Evolutionary conservation across 2,797 vertebrate species (phyloP), one percentile per base, ranked within the genome.

Genomic region (Sebastiscus tertius): DNA sequence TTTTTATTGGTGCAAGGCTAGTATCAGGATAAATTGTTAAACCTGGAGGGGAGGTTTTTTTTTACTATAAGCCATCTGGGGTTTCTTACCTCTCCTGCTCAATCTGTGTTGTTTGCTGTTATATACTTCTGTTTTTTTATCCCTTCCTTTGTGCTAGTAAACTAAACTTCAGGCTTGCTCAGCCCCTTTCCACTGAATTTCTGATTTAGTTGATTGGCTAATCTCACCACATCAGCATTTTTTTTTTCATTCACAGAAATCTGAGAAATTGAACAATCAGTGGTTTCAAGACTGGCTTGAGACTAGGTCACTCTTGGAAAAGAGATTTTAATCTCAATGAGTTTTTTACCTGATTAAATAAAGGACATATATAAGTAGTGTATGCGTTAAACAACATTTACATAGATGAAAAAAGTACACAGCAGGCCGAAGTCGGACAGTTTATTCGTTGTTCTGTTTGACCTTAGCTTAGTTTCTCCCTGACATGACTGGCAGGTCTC

Each of bases 121-220:
- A 54, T 54, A 10, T 11, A 54, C n/a, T 54, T 54, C n/a, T 54
- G 20, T n/a, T 22, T n/a, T 54, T 54, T 54, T 54, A 54, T 54
- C 49, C 20, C 49, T 54, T 54, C 49, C n/a, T 54, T 10, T 54
- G 8, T 54, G n/a, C 20, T n/a, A 54, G n/a, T 54, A 54, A 54
- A 54, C 49, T 54, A 22, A 33, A 5, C 42, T 18, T 18, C 42
- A 46, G 11, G 26, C 31, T 64, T 60, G 13, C 14, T 39, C 18
- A 76, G 34, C 12, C 1, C 5, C 18, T 83, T 88, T 89, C 68
- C 68, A 68, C 24, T 26, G 29, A 87, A 77, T 79, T 80, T 72
- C 27, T 70, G 20, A 31, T 64, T 13, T 80, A 29, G 39, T 34
- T 54, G 1, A 80, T 72, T 33, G 18, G 9, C 33, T 52, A 33